Evolutionary conservation across 2,113 vertebrate species (phyloP).

Genomic region (Oenanthe melanoleuca): DNA sequence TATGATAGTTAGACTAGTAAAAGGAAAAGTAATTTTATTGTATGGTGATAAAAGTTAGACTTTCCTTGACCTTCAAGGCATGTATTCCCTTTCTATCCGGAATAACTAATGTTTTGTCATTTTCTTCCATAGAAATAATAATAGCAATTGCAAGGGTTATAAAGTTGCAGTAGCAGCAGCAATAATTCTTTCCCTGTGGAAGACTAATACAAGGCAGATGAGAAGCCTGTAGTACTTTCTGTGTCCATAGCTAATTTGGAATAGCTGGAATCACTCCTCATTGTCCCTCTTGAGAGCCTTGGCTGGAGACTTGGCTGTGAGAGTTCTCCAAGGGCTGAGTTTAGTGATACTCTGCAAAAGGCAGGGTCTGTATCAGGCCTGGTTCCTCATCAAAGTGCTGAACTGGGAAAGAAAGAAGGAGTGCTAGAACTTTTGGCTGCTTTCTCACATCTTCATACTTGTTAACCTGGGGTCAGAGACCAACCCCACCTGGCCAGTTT

Average conservation of each 20-base stretch:
- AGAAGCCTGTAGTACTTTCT: neutral
- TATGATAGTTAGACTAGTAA: neutral
- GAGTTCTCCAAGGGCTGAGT: neutral
- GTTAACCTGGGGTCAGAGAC: neutral
- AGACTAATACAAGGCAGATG: neutral
- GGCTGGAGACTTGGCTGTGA: neutral
- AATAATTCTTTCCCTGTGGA: neutral
- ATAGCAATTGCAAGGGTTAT: neutral
- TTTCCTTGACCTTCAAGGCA: neutral
- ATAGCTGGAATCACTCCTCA: neutral
- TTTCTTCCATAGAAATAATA: neutral
- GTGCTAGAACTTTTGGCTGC: neutral
- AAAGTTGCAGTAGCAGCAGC: neutral
- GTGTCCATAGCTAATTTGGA: neutral
- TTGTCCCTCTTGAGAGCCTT: neutral
- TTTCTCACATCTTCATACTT: neutral
- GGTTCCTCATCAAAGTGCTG: neutral
- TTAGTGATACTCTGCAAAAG: neutral
- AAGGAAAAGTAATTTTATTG: neutral
- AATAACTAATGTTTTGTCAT: neutral
- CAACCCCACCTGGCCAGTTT: rapidly evolving
- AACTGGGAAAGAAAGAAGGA: neutral
- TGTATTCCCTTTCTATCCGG: neutral
- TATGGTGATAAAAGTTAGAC: neutral
- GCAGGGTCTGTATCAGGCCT: neutral